Evolutionary conservation across 2,888 invertebrate species (phyloP), one percentile per base, ranked within the genome.

Genomic region (Calameuta idolon): DNA sequence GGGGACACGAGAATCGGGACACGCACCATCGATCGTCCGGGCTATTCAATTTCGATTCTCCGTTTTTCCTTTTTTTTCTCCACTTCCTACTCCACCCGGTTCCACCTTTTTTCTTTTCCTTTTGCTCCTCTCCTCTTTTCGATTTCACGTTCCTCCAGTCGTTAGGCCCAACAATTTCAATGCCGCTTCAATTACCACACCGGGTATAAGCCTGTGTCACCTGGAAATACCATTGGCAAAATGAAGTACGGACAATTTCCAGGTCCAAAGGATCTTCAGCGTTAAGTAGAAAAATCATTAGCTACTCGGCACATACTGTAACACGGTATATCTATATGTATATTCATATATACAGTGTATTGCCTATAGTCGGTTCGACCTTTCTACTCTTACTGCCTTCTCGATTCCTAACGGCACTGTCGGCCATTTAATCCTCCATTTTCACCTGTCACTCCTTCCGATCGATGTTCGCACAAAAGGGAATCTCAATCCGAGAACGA

Each of bases 371-470:
- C 55, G 55, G 55, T 55, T 55, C 55, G 55, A 55, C 23, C 23
- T 55, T 55, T 55, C 55, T 55, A 23, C 55, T 23, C 55, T 55
- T 23, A 55, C 9, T 55, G 23, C 55, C 55, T 55, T 55, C 55
- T 55, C 23, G 55, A 55, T 74, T 74, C 35, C 34, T 74, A 34
- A 34, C 31, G 34, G 74, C 15, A 33, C 37, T 34, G 37, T 74
- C 74, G 12, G 74, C 30, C 74, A 34, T 82, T 83, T 86, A 87
- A 87, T 88, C 88, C 86, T 88, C 88, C 85, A 88, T 88, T 88
- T 88, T 87, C 87, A 89, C 88, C 87, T 87, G 88, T 88, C 89
- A 89, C 83, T 34, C 33, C 9, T 83, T 82, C 69, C 74, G 80
- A 83, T 81, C 83, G 83, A 87, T 85, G 83, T 84, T 84, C 86